phyloP scores from a whole-genome alignment of 2,113 vertebrate genomes.

The Peromyscus leucopus region DNA sequence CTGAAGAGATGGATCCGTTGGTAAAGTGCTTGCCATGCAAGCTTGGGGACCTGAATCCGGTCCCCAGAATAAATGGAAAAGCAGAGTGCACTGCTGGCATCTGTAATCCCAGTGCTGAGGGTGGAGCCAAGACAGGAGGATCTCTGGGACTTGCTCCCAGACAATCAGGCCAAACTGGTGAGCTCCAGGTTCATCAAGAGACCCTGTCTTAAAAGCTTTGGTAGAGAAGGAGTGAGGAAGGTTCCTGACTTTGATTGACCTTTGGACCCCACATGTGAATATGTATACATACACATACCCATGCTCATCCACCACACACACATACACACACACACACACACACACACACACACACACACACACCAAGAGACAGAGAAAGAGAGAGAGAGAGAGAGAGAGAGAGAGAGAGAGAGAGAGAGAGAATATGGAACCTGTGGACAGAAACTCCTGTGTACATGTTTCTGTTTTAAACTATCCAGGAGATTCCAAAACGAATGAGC shows the following conservation, averaged over 20 bases:
- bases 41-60: neutral
- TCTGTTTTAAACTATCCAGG: constrained; percentile 81
- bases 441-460: constrained; percentile 77
- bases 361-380: too few relatives aligned
- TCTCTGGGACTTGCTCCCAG: neutral
- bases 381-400: too few relatives aligned
- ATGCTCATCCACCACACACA: neutral
- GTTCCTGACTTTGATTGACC: neutral
- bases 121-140: neutral
- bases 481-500: constrained; percentile 75
- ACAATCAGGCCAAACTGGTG: neutral
- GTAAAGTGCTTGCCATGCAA: neutral
- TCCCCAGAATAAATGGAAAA: neutral
- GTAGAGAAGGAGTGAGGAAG: neutral
- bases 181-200: neutral
- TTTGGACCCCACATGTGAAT: too few relatives aligned
- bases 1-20: neutral
- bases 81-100: too few relatives aligned
- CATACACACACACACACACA: neutral
- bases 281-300: neutral
- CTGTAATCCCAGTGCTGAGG: neutral
- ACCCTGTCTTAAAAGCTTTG: neutral
- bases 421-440: constrained; percentile 43
- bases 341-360: neutral
- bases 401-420: too few relatives aligned